phyloP scores from a whole-genome alignment of 92 coral and sea anemone species.

The Virgularia gustaviana region DNA sequence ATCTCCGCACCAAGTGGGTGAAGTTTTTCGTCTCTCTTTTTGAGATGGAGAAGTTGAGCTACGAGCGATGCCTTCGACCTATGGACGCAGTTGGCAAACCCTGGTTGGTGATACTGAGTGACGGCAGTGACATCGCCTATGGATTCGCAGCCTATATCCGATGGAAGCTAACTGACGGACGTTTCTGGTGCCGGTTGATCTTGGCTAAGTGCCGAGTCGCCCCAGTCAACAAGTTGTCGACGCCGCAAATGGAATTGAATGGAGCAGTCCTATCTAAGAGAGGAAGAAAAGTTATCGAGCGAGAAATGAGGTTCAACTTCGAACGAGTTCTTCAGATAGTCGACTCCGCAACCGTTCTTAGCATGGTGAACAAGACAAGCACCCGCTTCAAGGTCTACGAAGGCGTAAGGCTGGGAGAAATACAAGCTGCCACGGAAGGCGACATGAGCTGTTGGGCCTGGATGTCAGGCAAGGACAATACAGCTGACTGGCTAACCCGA shows the following conservation, averaged over 20 bases:
- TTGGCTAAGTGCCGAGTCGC: conserved; percentile 64
- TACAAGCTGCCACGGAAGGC: conserved; percentile 16
- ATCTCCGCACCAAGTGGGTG: conserved; percentile 44
- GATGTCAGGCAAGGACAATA: conserved; percentile 13
- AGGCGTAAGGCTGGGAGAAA: conserved; percentile 52
- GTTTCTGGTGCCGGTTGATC: conserved; percentile 52
- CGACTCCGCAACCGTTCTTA: conserved; percentile 64
- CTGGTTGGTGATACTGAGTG: conserved; percentile 55
- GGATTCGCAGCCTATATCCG: conserved; percentile 62
- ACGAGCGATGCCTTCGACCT: conserved; percentile 49
- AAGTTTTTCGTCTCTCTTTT: conserved; percentile 43
- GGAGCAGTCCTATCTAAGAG: conserved; percentile 55
- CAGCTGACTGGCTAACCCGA: conserved; percentile 16
- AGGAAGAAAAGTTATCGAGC: conserved; percentile 59
- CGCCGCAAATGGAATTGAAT: conserved; percentile 63
- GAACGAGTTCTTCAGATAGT: conserved; percentile 60
- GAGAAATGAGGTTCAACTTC: conserved; percentile 56
- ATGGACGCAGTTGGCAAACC: conserved; percentile 46
- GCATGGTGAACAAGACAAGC: too few relatives aligned
- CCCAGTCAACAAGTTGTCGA: conserved; percentile 51
- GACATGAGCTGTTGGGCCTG: conserved; percentile 15
- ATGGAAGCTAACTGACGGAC: conserved; percentile 52
- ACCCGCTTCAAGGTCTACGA: conserved; percentile 54
- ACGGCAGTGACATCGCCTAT: conserved; percentile 57
- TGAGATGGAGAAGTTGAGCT: conserved; percentile 41